Evolutionary conservation across 2,888 invertebrate genomes (phyloP), one percentile per base, ranked within the genome.

Genomic region (Diarsia mendica): DNA sequence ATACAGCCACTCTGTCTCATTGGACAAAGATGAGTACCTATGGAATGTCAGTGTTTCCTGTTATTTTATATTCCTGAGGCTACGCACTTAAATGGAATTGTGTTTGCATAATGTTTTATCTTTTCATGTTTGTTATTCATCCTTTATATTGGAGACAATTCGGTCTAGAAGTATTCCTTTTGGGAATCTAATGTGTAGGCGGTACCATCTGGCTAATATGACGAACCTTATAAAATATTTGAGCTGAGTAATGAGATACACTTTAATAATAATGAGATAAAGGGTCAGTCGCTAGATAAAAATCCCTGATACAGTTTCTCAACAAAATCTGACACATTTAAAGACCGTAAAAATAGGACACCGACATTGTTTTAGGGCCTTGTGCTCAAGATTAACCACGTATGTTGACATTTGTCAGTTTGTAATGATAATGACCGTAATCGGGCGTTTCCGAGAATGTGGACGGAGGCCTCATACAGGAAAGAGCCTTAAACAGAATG

Each of bases 401-500:
- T 85, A 74, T 86, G 85, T 85, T 83, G 87, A 87, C 83, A 88
- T 88, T 87, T 84, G 85, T 82, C 80, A 75, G 82, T 81, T 76
- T 82, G 72, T 82, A 84, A 82, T 81, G 75, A 83, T 87, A 88
- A 86, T 87, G 80, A 86, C 85, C 60, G 85, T 82, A 88, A 90
- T 89, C 82, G 72, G 72, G 70, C 78, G 84, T 78, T 87, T 87
- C 88, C 83, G 80, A 89, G 87, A 87, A 90, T 82, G 76, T 69
- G 79, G 82, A 79, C 71, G 66, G 80, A 84, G 79, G 80, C 67
- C 82, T 64, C 79, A 74, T 58, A 85, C 82, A 83, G 82, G 79
- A 80, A 88, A 84, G 72, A 82, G 72, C 69, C 76, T 79, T 86
- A 87, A 63, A 76, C 48, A 64, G 66, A 81, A 77, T 61, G 55